phyloP scores from a whole-genome alignment of 2,113 vertebrate species.

The Suncus etruscus region DNA sequence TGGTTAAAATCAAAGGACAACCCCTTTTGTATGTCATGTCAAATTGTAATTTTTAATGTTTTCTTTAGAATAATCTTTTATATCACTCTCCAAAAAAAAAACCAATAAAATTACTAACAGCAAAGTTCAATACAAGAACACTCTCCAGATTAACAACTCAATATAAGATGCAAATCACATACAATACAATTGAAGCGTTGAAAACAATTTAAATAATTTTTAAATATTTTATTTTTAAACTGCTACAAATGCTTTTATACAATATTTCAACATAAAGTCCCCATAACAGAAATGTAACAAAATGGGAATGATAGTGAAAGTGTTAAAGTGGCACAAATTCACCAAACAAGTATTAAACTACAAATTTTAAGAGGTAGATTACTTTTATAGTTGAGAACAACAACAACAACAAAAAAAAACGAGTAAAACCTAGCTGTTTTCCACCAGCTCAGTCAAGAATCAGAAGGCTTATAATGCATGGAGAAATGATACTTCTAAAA shows the following conservation, averaged over 20 bases:
- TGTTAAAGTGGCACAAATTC: conserved; percentile 90
- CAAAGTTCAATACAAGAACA: conserved; percentile 92
- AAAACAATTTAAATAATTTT: conserved; percentile 96
- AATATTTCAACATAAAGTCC: conserved; percentile 89
- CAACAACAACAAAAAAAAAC: conserved; percentile 36
- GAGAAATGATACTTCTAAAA: conserved; percentile 69
- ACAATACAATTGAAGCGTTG: conserved; percentile 91
- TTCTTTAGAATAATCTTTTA: conserved; percentile 93
- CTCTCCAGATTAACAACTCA: conserved; percentile 90
- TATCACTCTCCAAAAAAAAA: conserved; percentile 90
- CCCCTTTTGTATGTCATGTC: conserved; percentile 86
- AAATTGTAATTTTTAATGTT: conserved; percentile 93
- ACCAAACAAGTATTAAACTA: conserved; percentile 89
- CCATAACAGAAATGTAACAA: conserved; percentile 89
- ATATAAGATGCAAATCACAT: conserved; percentile 93
- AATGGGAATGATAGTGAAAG: conserved; percentile 92
- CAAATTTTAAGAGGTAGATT: conserved; percentile 93
- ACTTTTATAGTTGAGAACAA: conserved; percentile 88
- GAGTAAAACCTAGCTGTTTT: conserved; percentile 82
- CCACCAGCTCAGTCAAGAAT: conserved; percentile 79
- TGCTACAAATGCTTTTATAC: conserved; percentile 95
- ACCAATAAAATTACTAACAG: conserved; percentile 86
- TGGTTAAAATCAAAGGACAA: conserved; percentile 86
- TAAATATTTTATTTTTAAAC: conserved; percentile 96
- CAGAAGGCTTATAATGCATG: conserved; percentile 58